Evolutionary conservation across 2,797 vertebrate species (phyloP), one percentile per base, ranked within the genome.

Genomic region (Florisuga fusca): DNA sequence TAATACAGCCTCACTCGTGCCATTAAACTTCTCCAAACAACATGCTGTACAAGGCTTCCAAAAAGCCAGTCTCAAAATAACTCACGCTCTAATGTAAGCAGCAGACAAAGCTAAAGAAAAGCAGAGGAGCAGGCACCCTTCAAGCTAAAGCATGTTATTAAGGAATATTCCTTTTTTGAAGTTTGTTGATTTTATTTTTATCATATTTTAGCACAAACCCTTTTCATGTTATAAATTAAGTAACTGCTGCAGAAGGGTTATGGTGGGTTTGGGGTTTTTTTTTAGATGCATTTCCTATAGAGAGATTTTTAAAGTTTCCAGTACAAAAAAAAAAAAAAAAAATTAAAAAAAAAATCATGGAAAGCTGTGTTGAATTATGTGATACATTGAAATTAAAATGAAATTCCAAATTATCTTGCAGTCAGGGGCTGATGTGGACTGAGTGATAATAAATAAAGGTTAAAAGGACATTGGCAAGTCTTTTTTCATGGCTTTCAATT

Each of bases 361-460:
- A 97, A 97, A 93, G 89, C 87, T 90, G 94, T 91, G 96, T 94
- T 97, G 95, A 98, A 98, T 97, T 97, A 97, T 97, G 94, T 95
- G 95, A 97, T 97, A 96, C 96, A 94, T 94, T 97, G 96, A 97
- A 98, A 98, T 98, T 98, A 98, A 98, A 98, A 98, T 97, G 97
- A 98, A 98, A 98, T 97, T 97, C 97, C 97, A 98, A 98, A 97
- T 97, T 98, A 98, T 98, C 97, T 97, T 97, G 97, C 97, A 96
- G 97, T 97, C 97, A 83, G 58, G 93, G 94, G 87, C 94, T 97
- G 97, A 98, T 97, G 90, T 96, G 95, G 96, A 97, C 97, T 94
- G 97, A 97, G 96, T 96, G 96, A 97, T 97, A 97, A 98, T 97
- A 97, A 98, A 98, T 98, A 98, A 97, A 97, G 95, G 95, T 98